Evolutionary conservation across 2,888 invertebrate genomes (phyloP), one percentile per base, ranked within the genome.

Genomic region (Drosophila paramelanica): DNA sequence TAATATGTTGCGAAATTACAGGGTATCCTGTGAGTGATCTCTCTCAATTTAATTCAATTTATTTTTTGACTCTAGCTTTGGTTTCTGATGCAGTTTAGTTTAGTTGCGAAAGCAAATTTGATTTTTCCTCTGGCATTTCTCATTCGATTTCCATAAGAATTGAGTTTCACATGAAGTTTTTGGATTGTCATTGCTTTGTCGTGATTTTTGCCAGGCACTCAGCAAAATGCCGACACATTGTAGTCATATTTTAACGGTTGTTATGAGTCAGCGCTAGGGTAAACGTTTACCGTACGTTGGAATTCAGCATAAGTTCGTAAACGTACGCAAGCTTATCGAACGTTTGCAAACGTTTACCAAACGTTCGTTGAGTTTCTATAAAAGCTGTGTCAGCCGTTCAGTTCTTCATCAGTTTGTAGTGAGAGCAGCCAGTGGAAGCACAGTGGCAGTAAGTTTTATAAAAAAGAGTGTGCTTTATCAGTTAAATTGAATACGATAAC

Each of bases 81-180:
- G 57, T 70, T 64, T 64, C 42, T 64, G 58, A 49, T 51, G 61
- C 62, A 31, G 66, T 67, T 81, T 58, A 49, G 65, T 70, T 80
- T 70, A 59, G 73, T 75, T 77, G 74, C 59, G 61, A 67, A 61
- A 57, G 81, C 52, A 71, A 70, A 82, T 81, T 83, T 81, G 79
- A 83, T 85, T 84, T 83, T 66, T 64, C 43, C 50, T 57, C 64
- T 38, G 5, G 14, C 38, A 55, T 60, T 73, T 65, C 42, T 43
- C 55, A 49, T 39, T 49, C 67, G 64, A 73, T 76, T 76, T 61
- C 8, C 25, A 8, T 6, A 13, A 17, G 13, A 14, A 17, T 36
- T 59, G 43, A 53, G 38, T 47, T 45, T 41, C 17, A 13, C 41
- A 51, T 67, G 72, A 11, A 53, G 49, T 64, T 73, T 76, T 50